Evolutionary conservation across 2,113 vertebrate species (phyloP), one percentile per base, ranked within the genome.

Genomic region (Atractosteus spatula): DNA sequence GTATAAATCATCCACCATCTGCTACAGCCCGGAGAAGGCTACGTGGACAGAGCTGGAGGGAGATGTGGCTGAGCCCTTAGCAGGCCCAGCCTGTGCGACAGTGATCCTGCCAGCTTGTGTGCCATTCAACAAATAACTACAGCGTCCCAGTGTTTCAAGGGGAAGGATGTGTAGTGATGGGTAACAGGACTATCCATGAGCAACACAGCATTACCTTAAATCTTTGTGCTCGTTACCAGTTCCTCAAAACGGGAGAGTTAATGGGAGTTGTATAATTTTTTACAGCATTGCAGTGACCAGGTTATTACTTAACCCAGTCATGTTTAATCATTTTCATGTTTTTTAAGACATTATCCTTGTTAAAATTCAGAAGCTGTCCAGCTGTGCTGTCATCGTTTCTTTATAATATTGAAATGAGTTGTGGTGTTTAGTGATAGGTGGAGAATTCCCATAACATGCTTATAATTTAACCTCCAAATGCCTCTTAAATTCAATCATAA

Each of bases 1-100:
- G 69, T 99, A 99, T 86, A 99, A 99, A 88, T 99, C 97, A 59
- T 99, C 97, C 8, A 99, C 97, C 72, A 99, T 99, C 89, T 98
- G 97, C 89, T 99, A 99, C 70, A 98, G 95, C 85, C 97, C 97
- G 71, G 97, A 99, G 84, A 99, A 98, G 80, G 96, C 92, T 76
- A 94, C 91, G 69, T 99, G 97, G 97, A 99, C 94, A 78, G 97
- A 99, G 87, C 87, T 99, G 45, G 97, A 99, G 85, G 97, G 97
- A 61, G 97, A 99, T 8, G 97, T 99, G 77, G 97, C 97, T 0
- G 97, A 99, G 86, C 97, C 97, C 3, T 88, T 99, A 54, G 97
- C 97, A 0, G 97, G 97, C 62, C 97, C 97, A 0, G 94, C 97
- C 44, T 99, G 97, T 72, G 95, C 96, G 0, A 98, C 95, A 0